Evolutionary conservation across 2,888 invertebrate genomes (phyloP), one percentile per base, ranked within the genome.

Genomic region (Zygothrica quintamaculata): DNA sequence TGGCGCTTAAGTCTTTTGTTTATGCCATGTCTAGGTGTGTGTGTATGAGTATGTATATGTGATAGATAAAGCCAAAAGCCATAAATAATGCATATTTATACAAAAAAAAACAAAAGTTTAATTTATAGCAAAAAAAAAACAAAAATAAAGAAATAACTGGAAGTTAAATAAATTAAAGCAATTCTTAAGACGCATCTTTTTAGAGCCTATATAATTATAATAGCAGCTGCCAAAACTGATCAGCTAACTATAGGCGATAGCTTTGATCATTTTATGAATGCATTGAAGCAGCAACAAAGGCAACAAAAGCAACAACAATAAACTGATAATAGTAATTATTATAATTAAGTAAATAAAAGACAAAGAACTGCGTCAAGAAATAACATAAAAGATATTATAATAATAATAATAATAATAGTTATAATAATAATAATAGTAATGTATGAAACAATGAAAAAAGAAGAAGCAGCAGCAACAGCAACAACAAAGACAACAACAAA

Each of bases 1-100:
- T 71, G 66, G 48, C 65, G 66, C 68, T 64, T 74, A 65, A 79
- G 56, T 65, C 78, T 80, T 80, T 80, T 80, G 78, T 72, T 84
- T 80, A 77, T 77, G 80, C 61, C 4, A 9, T 13, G 15, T n/a
- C n/a, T n/a, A n/a, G n/a, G n/a, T n/a, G n/a, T n/a, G n/a, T n/a
- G n/a, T n/a, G n/a, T n/a, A n/a, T n/a, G n/a, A n/a, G n/a, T n/a
- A n/a, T n/a, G n/a, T n/a, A 7, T 13, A 44, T 1, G 7, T 9
- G 29, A 29, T 13, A 16, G 33, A 31, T 36, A 56, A 36, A 48
- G 29, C 7, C 9, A 9, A n/a, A n/a, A 9, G n/a, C n/a, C 29
- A 78, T 78, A 68, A 69, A 61, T 64, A 62, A 65, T 59, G 48
- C 56, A 43, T 36, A 69, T 26, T 42, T 56, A 22, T 62, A 60